A percentile compares a stretch with the other conserved stretches of the same genome.
These are phyloP conservation scores for Nesoenas mayeri DNA, from an alignment of 2,113 vertebrate species.

Conservation along the genomic window DNA sequence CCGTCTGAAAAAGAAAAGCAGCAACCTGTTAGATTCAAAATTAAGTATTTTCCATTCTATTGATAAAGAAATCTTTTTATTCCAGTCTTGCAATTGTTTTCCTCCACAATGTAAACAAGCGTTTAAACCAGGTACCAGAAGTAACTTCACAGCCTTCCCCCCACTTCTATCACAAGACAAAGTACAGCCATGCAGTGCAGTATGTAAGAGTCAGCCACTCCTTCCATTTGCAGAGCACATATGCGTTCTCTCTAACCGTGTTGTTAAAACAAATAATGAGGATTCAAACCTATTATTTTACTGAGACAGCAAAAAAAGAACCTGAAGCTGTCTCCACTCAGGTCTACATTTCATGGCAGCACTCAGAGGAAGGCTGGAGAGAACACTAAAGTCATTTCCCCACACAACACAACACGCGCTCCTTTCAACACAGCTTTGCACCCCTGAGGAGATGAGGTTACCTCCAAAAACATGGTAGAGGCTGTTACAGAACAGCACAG, in stretches of 20 bases:
- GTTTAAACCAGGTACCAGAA: not conserved
- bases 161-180: not conserved
- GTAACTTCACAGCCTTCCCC: not conserved
- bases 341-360: not conserved
- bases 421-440: not conserved
- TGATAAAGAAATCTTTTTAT: not conserved
- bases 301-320: not conserved
- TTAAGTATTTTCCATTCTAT: not conserved
- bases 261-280: not conserved
- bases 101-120: not conserved
- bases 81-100: not conserved
- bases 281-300: not conserved
- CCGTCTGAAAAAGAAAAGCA: slow-evolving; percentile 74
- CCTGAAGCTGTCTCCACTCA: not conserved
- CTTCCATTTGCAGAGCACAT: not conserved
- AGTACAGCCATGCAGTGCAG: not conserved
- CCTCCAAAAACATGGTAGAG: not conserved
- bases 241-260: not conserved
- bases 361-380: not conserved
- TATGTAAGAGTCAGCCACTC: not conserved
- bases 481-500: not conserved
- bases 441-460: not conserved
- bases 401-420: not conserved
- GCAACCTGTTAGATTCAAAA: not conserved
- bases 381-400: not conserved